Evolutionary conservation across 1,140 invertebrate genomes (phyloP), one percentile per base, ranked within the genome.

Genomic region (Holcopasites calliopsidis): DNA sequence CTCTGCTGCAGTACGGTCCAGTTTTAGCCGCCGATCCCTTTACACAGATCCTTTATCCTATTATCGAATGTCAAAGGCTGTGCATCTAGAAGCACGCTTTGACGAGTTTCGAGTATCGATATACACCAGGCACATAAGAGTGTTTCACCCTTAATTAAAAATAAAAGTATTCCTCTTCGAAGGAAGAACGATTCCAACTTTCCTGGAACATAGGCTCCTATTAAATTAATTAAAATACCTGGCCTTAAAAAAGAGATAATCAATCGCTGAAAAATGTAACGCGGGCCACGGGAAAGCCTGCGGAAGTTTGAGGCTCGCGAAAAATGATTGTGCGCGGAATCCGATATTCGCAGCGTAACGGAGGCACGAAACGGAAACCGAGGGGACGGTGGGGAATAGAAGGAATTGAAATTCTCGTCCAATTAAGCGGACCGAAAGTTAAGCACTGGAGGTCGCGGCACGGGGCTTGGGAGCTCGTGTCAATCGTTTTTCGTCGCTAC

Each of bases 391-490:
- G 3, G 33, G 7, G 31, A 18, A 6, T 47, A 49, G 23, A 66
- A 31, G 50, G 76, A 5, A 31, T n/a, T 74, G 13, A 50, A 66
- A 74, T 74, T 74, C 61, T 40, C 42, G 62, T 66, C 71, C 71
- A 74, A 74, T 74, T 74, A 74, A 60, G 71, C 54, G 44, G n/a
- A 35, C 26, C 60, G 55, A 61, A 76, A 76, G 52, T 70, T 33
- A 52, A 49, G 35, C 28, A 10, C 44, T 0, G 66, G 66, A 70
- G 74, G 74, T 61, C 44, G 35, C 35, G 65, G 35, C 23, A 54
- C 35, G 18, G 33, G 23, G 55, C 75, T 77, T 72, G 75, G 2
- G 10, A 8, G 11, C 1, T 28, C 40, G 40, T 72, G 18, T 52
- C 31, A 21, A 6, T 54, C 57, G 38, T 49, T 64, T 72, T 57